These are phyloP conservation scores for Probaryconus sp. DNA, from an alignment of 1,140 invertebrate species.

Conservation along the genomic window DNA sequence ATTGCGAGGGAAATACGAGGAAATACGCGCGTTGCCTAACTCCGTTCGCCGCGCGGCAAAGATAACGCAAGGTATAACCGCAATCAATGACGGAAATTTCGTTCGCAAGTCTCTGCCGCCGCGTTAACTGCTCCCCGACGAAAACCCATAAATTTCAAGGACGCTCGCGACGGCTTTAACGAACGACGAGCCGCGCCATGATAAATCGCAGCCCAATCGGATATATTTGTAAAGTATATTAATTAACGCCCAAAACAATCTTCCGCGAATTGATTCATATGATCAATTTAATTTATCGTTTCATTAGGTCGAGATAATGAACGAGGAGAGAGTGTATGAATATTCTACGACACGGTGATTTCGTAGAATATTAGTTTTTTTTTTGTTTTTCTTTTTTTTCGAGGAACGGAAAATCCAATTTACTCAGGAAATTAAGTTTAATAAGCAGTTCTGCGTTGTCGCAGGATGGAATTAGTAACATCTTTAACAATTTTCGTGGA, in stretches of 20 bases:
- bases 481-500: no score
- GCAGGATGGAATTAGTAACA: no score
- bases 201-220: slow-evolving; percentile 50
- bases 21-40: slow-evolving; percentile 60
- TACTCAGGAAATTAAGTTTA: no score
- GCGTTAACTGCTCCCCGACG: slow-evolving; percentile 40
- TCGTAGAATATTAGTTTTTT: no score
- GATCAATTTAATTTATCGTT: slow-evolving; percentile 47
- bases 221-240: slow-evolving; percentile 54
- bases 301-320: slow-evolving; percentile 31
- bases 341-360: no score
- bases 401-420: no score
- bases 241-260: slow-evolving; percentile 52
- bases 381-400: no score
- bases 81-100: slow-evolving; percentile 62
- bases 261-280: slow-evolving; percentile 49
- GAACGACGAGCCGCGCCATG: slow-evolving; percentile 30
- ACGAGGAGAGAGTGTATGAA: no score
- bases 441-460: no score
- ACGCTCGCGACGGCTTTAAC: slow-evolving; percentile 45
- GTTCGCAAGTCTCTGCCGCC: slow-evolving; percentile 38
- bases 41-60: slow-evolving; percentile 37
- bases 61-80: slow-evolving; percentile 60
- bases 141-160: slow-evolving; percentile 50
- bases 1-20: slow-evolving; percentile 65